phyloP scores from a whole-genome alignment of 2,888 invertebrate genomes.

The Perizoma flavofasciatum region DNA sequence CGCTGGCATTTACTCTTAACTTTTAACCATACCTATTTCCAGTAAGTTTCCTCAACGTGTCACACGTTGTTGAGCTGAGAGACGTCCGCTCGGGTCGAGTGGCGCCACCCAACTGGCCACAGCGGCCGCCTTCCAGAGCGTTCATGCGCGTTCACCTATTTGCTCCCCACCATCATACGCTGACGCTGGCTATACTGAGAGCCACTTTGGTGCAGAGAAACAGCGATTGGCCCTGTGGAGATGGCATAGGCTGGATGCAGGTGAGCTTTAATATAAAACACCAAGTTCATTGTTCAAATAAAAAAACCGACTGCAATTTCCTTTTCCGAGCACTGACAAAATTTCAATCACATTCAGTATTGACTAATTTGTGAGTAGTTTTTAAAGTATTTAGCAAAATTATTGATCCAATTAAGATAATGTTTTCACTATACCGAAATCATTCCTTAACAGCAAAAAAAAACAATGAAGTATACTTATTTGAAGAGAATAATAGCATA shows the following conservation, averaged over 20 bases:
- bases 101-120: slow-evolving; percentile 70
- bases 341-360: no score
- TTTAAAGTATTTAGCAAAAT: no score
- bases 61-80: slow-evolving; percentile 58
- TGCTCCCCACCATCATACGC: slow-evolving; percentile 67
- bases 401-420: no score
- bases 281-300: no score
- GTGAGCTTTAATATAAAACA: slow-evolving; percentile 47
- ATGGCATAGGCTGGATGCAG: slow-evolving; percentile 79
- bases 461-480: no score
- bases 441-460: no score
- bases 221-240: slow-evolving; percentile 64
- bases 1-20: no score
- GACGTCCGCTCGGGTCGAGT: slow-evolving; percentile 53
- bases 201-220: slow-evolving; percentile 48
- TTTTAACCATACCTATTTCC: slow-evolving; percentile 29
- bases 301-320: no score
- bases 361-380: no score
- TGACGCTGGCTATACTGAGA: slow-evolving; percentile 56
- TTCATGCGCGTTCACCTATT: slow-evolving; percentile 58
- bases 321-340: no score
- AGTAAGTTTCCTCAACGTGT: slow-evolving; percentile 68
- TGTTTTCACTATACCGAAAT: no score
- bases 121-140: slow-evolving; percentile 53
- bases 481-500: no score